Percentiles rank a stretch among this genome's conserved stretches.
These are phyloP conservation scores for Caenorhabditis becei DNA, from an alignment of 2,888 invertebrate genomes.

Conservation along the genomic window DNA sequence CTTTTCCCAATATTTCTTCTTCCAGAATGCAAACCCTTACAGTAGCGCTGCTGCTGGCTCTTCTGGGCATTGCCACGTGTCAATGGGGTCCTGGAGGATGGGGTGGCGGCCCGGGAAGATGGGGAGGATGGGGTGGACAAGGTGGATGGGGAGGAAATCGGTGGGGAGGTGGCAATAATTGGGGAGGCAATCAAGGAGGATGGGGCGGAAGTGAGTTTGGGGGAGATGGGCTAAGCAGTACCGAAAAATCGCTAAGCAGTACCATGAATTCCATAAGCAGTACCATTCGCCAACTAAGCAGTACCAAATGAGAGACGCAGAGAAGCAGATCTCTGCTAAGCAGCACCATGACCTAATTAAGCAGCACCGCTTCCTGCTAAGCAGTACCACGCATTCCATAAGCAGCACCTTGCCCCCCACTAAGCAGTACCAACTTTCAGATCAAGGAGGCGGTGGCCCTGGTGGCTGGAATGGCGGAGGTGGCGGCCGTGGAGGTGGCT, in stretches of 20 bases:
- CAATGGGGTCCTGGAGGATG: slow-evolving; percentile 49
- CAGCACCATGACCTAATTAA: too few relatives aligned
- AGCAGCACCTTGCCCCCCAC: too few relatives aligned
- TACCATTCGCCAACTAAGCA: too few relatives aligned
- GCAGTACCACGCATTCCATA: too few relatives aligned
- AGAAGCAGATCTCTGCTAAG: too few relatives aligned
- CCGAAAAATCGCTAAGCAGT: too few relatives aligned
- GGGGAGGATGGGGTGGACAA: slow-evolving; percentile 40
- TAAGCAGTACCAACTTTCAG: slow-evolving; percentile 3
- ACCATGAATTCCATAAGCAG: too few relatives aligned
- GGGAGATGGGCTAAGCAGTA: too few relatives aligned
- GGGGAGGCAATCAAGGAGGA: slow-evolving; percentile 8
- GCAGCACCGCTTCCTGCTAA: too few relatives aligned
- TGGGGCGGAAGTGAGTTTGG: slow-evolving; percentile 17
- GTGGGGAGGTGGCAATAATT: slow-evolving; percentile 21
- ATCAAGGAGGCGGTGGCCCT: slow-evolving; percentile 18
- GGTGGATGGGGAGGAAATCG: slow-evolving; percentile 31
- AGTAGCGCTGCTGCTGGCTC: slow-evolving; percentile 14
- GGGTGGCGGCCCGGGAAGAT: slow-evolving; percentile 45
- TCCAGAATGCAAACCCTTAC: slow-evolving; percentile 40
- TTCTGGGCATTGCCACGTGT: slow-evolving; percentile 24
- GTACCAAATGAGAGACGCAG: too few relatives aligned
- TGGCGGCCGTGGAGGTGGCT: slow-evolving; percentile 15
- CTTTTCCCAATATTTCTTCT: neutral
- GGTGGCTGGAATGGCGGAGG: slow-evolving; percentile 35